Evolutionary conservation across 2,797 vertebrate species (phyloP), one percentile per base, ranked within the genome.

Genomic region (Iguana delicatissima): DNA sequence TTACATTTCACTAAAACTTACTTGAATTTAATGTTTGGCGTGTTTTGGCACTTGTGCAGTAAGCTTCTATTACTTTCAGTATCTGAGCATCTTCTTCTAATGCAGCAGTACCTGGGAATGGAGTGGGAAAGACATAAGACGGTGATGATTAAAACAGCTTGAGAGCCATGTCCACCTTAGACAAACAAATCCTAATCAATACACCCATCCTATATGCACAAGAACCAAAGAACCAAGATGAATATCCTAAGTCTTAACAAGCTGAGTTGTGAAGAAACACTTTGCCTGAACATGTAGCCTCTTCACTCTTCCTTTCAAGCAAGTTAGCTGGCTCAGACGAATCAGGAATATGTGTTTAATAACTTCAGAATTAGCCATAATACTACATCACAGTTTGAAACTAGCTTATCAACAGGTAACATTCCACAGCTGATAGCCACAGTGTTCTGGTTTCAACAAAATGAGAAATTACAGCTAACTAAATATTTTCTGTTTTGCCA

Each of bases 21-120:
- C 99, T 99, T 94, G 99, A 99, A 96, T 99, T 99, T 88, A 99
- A 98, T 0, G 99, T 99, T 97, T 99, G 99, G 88, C 99, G 97
- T 50, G 99, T 99, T 97, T 99, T 99, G 96, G 99, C 99, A 92
- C 99, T 99, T 96, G 99, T 99, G 96, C 99, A 99, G 96, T 99
- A 99, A 0, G 99, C 99, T 95, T 99, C 99, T 16, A 99, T 99
- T 73, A 99, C 99, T 96, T 99, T 99, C 89, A 99, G 98, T 96
- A 99, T 99, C 96, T 99, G 99, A 38, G 99, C 99, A 4, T 99
- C 99, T 97, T 99, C 99, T 95, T 99, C 99, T 95, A 99, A 97
- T 91, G 99, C 99, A 64, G 98, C 99, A 20, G 99, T 99, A 96
- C 99, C 99, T 99, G 96, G 77, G 82, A 81, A 90, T 79, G 16